Conservation (phyloP, 2,797 vertebrate genomes). For the Sebastes iracundus region DNA sequence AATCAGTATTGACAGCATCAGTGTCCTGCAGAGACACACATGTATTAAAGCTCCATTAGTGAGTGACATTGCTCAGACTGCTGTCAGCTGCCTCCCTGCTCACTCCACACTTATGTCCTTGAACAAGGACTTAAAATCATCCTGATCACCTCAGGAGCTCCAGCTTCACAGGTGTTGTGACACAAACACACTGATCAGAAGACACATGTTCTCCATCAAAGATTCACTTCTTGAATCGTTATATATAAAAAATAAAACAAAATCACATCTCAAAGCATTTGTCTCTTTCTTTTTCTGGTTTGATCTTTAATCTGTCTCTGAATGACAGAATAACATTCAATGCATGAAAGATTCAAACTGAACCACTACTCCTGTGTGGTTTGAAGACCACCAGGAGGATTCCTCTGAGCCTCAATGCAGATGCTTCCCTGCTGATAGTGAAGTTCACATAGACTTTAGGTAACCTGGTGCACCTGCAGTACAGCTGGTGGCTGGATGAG, state of each 20-base stretch:
- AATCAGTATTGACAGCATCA: neutral
- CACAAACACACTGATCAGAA: neutral
- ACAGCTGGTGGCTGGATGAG: slow-evolving; percentile 23
- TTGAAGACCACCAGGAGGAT: neutral
- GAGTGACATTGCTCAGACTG: neutral
- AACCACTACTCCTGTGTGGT: neutral
- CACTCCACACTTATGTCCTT: slow-evolving; percentile 49
- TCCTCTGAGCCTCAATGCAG: slow-evolving; percentile 40
- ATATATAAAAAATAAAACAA: neutral
- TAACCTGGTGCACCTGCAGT: slow-evolving; percentile 56
- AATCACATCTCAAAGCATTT: neutral
- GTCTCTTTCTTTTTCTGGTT: neutral
- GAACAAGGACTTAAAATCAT: slow-evolving; percentile 45
- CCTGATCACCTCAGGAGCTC: neutral
- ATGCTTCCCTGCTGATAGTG: slow-evolving; percentile 46
- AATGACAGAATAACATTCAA: neutral
- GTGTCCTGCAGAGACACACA: neutral
- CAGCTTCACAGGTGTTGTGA: neutral
- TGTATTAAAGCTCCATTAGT: neutral
- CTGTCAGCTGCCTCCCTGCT: slow-evolving; percentile 5
- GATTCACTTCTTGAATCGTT: fast-evolving
- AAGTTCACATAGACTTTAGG: slow-evolving; percentile 56
- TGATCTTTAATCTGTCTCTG: neutral
- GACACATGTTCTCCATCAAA: neutral
- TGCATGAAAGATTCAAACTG: neutral